phyloP scores from a whole-genome alignment of 2,113 vertebrate genomes.

The Phylloscopus trochiloides region DNA sequence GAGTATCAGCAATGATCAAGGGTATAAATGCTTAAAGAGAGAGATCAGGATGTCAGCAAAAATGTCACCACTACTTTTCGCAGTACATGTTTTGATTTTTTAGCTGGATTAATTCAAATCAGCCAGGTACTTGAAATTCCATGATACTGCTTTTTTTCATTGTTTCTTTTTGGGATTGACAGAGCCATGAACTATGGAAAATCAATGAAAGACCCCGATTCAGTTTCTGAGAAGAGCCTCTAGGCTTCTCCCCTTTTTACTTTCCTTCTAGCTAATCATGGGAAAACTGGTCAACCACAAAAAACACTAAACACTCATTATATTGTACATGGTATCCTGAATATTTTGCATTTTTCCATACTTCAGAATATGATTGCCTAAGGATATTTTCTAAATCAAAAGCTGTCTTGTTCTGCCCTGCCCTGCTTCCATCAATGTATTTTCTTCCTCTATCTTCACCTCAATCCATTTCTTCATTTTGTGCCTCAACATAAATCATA shows the following conservation, averaged over 20 bases:
- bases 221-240: background rate
- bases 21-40: constrained; percentile 24
- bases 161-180: background rate
- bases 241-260: background rate
- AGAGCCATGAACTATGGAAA: background rate
- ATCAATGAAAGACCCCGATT: background rate
- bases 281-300: background rate
- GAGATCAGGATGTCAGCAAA: constrained; percentile 59
- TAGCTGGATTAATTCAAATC: constrained; percentile 13
- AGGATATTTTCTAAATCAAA: background rate
- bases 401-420: background rate
- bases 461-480: background rate
- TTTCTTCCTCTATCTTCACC: background rate
- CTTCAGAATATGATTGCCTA: background rate
- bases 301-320: background rate
- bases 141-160: background rate
- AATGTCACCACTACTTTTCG: constrained; percentile 39
- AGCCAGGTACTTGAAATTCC: constrained; percentile 31
- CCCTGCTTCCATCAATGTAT: background rate
- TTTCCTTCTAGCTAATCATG: background rate
- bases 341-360: background rate
- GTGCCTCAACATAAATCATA: background rate
- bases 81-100: constrained; percentile 42
- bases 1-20: constrained; percentile 40
- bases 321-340: background rate